Base-by-base conservation (phyloP, 2,113 vertebrate species). In the Rhagologus leucostigma region DNA sequence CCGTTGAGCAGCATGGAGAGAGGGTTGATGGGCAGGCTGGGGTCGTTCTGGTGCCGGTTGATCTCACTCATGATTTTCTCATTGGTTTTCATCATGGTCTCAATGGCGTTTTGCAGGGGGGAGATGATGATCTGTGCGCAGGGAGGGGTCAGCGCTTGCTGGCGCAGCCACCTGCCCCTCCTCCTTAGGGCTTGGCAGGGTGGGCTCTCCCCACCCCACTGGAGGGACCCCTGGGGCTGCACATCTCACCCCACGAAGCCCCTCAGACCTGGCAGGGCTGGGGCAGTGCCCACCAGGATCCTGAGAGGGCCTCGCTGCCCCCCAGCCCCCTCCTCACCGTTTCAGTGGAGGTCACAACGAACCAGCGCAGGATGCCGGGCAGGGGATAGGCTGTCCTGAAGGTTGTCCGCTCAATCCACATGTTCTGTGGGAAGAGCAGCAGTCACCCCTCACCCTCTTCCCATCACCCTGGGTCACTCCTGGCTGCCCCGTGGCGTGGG, bases 311-410 rank as follows among this genome's bases (percentile, higher is more conserved):
- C 60, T 64, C 2, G 1, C 11, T 39, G 41, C 27, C 47, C 44
- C 50, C 12, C 30, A 7, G 6, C 20, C 49, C n/a, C 4, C 42
- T 47, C 21, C 97, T 97, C 93, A 97, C 97, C 87, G 15, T 91
- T 27, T 88, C 65, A 11, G 93, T 96, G 71, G 89, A 83, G 50
- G 71, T 91, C 39, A 96, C 96, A 2, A 3, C 91, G 0, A 97
- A 97, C 97, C 97, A 97, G 74, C 97, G 97, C 81, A 97, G 95
- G 83, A 97, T 97, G 71, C 97, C 97, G 0, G 97, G 97, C 91
- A 97, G 94, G 20, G 94, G 95, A 56, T 97, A 97, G 18, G 96
- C 97, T 22, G 95, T 97, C 13, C 49, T 12, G 16, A 96, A 97
- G n/a, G 91, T 97, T 0, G 95, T 97, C 74, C 97, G 18, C 65